Evolutionary conservation across 1,140 invertebrate species (phyloP).

Genomic region (Diachasmimorpha longicaudata): DNA sequence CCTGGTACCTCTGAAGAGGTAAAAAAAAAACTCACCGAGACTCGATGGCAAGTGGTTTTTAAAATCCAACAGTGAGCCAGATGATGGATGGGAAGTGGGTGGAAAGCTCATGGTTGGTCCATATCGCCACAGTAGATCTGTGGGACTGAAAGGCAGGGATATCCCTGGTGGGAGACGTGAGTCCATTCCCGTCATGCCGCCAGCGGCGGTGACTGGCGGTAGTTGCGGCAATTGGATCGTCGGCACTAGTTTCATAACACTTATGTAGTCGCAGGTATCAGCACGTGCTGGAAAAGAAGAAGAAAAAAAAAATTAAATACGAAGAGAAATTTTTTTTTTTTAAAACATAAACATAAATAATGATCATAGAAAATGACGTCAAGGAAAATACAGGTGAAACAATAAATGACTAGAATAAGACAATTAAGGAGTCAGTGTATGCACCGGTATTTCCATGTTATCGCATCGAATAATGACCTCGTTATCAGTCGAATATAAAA

Average conservation of each 20-base stretch:
- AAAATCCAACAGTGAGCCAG: conserved; percentile 78
- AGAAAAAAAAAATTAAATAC: conserved; percentile 18
- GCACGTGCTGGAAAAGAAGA: conserved; percentile 36
- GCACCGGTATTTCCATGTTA: too few relatives aligned
- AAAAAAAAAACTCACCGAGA: conserved; percentile 62
- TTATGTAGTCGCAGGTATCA: conserved; percentile 26
- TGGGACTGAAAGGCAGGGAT: conserved; percentile 73
- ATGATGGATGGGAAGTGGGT: conserved; percentile 67
- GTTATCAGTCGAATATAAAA: too few relatives aligned
- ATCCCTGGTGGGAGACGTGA: conserved; percentile 70
- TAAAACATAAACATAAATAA: neutral
- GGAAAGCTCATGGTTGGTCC: conserved; percentile 71
- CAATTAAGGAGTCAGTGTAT: neutral
- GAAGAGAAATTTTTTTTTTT: neutral
- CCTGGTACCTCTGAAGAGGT: too few relatives aligned
- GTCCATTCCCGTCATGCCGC: conserved; percentile 63
- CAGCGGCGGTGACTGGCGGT: conserved; percentile 66
- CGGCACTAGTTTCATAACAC: conserved; percentile 72
- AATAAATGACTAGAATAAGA: neutral
- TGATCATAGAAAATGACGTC: neutral
- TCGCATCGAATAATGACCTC: too few relatives aligned
- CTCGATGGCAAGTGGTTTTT: conserved; percentile 82
- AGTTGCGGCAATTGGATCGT: conserved; percentile 65
- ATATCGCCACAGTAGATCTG: conserved; percentile 84
- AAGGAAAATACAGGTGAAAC: neutral